Conservation (phyloP, 2,888 invertebrate genomes). For the Cataglyphis albicans region DNA sequence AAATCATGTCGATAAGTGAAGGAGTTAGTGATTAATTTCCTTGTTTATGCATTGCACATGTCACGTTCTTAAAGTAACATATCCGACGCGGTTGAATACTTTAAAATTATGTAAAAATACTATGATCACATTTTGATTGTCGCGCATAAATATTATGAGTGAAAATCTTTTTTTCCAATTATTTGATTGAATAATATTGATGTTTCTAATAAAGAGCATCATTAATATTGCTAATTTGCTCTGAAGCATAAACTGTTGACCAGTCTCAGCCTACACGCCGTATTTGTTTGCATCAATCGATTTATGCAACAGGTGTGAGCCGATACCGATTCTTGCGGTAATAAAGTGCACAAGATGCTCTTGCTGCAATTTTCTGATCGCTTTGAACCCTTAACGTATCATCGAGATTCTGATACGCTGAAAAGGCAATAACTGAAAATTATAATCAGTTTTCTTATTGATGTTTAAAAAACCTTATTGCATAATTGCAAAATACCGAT, state of each 20-base stretch:
- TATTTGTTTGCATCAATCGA: slow-evolving; percentile 77
- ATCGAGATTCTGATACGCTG: slow-evolving; percentile 17
- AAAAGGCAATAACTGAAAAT: slow-evolving; percentile 2
- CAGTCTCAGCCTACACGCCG: slow-evolving; percentile 61
- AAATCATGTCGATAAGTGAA: neutral
- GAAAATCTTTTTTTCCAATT: neutral
- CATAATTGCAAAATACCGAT: neutral
- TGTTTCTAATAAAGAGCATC: neutral
- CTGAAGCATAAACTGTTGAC: slow-evolving; percentile 60
- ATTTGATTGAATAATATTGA: neutral
- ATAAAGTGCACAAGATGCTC: slow-evolving; percentile 66
- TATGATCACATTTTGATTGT: neutral
- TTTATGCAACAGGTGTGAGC: slow-evolving; percentile 78
- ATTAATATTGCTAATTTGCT: slow-evolving; percentile 36
- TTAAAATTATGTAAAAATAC: neutral
- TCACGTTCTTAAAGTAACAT: neutral
- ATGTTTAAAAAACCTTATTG: neutral
- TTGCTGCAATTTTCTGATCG: slow-evolving; percentile 63
- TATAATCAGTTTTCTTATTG: neutral
- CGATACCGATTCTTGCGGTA: slow-evolving; percentile 64
- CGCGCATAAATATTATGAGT: neutral
- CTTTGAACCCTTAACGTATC: slow-evolving; percentile 51
- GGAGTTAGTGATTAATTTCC: neutral
- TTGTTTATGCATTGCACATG: neutral
- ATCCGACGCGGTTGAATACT: neutral